phyloP scores from a whole-genome alignment of 2,888 invertebrate genomes.

The Fragum sueziense region DNA sequence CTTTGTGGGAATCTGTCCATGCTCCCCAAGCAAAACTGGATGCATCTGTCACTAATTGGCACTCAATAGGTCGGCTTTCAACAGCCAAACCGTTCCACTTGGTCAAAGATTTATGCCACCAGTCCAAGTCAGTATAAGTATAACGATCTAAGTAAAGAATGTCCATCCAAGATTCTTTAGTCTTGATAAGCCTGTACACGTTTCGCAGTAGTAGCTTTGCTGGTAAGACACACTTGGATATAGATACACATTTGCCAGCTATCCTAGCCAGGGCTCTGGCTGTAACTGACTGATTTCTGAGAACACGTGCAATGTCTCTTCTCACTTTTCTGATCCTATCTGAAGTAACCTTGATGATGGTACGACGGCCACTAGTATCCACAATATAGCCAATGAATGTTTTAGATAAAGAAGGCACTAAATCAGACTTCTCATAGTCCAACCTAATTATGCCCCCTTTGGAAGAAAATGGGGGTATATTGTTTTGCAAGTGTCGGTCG shows the following conservation, averaged over 20 bases:
- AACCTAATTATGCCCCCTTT: no score
- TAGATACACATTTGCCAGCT: slow-evolving; percentile 28
- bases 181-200: slow-evolving; percentile 15
- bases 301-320: slow-evolving; percentile 9
- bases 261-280: slow-evolving; percentile 6
- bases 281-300: slow-evolving; percentile 5
- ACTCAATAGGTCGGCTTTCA: background rate
- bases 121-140: slow-evolving; percentile 3
- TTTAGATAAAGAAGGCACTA: background rate
- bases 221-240: slow-evolving; percentile 24
- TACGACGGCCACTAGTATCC: background rate
- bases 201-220: slow-evolving; percentile 22
- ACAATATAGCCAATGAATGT: slow-evolving; percentile 18
- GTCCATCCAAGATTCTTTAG: slow-evolving; percentile 18
- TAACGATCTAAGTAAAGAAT: slow-evolving; percentile 1
- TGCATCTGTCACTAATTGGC: slow-evolving; percentile 28
- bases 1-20: background rate
- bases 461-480: no score
- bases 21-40: slow-evolving; percentile 18
- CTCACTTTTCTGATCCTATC: slow-evolving; percentile 15
- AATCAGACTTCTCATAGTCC: slow-evolving; percentile 6
- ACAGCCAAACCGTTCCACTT: background rate
- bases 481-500: no score
- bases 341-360: background rate
- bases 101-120: slow-evolving; percentile 28